Evolutionary conservation across 2,797 vertebrate species (phyloP).

Genomic region (Delichon dasypus): DNA sequence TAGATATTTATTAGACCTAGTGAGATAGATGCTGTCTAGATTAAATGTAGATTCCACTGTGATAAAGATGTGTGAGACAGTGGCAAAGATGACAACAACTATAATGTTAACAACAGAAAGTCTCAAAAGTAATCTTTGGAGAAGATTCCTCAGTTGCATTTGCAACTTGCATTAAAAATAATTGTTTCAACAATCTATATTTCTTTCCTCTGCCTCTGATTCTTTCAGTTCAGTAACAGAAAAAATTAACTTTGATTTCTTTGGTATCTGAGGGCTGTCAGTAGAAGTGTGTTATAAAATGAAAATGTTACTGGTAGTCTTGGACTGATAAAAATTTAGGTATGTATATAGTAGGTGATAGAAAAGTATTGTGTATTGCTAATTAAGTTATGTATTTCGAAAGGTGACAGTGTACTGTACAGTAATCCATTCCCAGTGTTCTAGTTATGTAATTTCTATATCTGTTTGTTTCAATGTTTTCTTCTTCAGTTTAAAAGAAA

Average conservation of each 20-base stretch:
- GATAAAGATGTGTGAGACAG: not conserved
- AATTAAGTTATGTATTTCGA: not conserved
- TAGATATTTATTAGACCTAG: not conserved
- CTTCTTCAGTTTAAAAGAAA: not conserved
- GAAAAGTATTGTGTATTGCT: not conserved
- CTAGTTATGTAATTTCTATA: not conserved
- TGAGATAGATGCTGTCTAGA: not conserved
- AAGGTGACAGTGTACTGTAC: not conserved
- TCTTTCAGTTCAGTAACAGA: not conserved
- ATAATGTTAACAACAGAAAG: not conserved
- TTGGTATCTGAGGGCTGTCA: not conserved
- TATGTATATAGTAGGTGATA: not conserved
- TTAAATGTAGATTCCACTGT: not conserved
- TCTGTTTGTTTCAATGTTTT: not conserved
- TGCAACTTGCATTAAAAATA: not conserved
- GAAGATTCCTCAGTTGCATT: not conserved
- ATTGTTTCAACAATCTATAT: not conserved
- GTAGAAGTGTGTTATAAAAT: not conserved
- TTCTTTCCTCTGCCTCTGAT: not conserved
- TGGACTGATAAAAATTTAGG: not conserved
- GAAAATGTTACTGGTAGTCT: not conserved
- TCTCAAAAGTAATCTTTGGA: not conserved
- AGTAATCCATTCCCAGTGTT: not conserved
- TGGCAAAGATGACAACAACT: not conserved
- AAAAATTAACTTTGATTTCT: not conserved